These are phyloP conservation scores for Hystrix brachyura DNA, from an alignment of 2,113 vertebrate species.

Conservation along the genomic window DNA sequence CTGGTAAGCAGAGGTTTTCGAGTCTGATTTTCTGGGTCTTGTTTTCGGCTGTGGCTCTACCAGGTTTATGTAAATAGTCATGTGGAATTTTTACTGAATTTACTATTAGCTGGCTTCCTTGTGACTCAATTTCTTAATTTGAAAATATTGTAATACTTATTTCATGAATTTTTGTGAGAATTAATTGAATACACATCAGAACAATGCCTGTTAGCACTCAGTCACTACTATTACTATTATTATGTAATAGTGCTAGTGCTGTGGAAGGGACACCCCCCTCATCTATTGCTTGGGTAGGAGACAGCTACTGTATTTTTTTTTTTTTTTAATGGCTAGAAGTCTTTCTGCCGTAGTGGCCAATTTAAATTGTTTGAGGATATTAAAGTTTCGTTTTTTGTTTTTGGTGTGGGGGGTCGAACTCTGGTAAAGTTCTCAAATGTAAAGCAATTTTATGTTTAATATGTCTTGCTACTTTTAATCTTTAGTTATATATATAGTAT, in stretches of 20 bases:
- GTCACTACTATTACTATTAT: not conserved
- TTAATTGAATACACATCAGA: conserved; percentile 39
- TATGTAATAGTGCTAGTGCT: not conserved
- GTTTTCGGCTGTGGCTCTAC: not conserved
- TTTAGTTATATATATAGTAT: not conserved
- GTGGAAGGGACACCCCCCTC: not conserved
- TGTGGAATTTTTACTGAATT: conserved; percentile 11
- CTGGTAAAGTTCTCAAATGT: conserved; percentile 40
- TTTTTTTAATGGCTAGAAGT: conserved; percentile 53
- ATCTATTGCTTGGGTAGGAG: not conserved
- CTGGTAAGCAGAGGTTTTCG: conserved; percentile 26
- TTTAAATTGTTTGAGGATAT: conserved; percentile 39
- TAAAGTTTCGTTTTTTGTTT: not conserved
- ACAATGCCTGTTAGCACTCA: not conserved
- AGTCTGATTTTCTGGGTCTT: conserved; percentile 20
- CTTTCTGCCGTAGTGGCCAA: not conserved
- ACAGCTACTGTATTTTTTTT: conserved; percentile 28
- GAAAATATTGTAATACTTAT: not conserved
- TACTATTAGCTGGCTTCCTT: not conserved
- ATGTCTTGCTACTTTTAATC: conserved; percentile 1
- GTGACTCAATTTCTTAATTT: conserved; percentile 62
- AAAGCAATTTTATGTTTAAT: conserved; percentile 44
- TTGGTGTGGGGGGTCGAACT: too few relatives aligned
- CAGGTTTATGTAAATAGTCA: conserved; percentile 17
- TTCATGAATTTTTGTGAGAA: conserved; percentile 56